These are phyloP conservation scores for Andrena bicolor DNA, from an alignment of 2,888 invertebrate species.

Conservation along the genomic window DNA sequence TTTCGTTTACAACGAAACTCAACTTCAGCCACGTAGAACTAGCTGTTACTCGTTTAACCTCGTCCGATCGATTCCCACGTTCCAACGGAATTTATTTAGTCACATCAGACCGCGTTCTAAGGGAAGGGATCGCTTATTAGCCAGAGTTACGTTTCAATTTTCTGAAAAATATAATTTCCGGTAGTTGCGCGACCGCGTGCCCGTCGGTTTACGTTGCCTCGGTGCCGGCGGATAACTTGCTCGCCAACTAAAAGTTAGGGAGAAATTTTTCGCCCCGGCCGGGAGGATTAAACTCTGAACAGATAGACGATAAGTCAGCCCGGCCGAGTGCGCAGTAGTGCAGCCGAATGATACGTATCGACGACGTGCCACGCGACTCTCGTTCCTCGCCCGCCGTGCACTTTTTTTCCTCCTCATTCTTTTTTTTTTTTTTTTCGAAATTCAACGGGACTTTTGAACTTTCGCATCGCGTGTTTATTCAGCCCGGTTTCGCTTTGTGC, in stretches of 20 bases:
- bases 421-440: constrained; percentile 37
- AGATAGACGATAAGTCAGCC: constrained; percentile 33
- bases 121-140: background rate
- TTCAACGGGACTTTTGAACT: constrained; percentile 42
- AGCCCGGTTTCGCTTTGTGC: constrained; percentile 26
- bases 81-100: constrained; percentile 27
- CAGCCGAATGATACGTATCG: constrained; percentile 42
- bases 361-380: constrained; percentile 39
- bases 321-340: constrained; percentile 27
- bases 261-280: constrained; percentile 27
- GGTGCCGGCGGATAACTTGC: constrained; percentile 12
- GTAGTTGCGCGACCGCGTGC: constrained; percentile 11
- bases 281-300: constrained; percentile 25
- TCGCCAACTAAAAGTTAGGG: constrained; percentile 32
- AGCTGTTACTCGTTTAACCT: background rate
- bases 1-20: background rate
- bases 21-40: constrained; percentile 1
- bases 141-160: constrained; percentile 39
- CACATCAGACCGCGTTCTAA: constrained; percentile 10
- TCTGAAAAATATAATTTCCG: constrained; percentile 44
- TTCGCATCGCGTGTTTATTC: constrained; percentile 51
- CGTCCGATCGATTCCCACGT: constrained; percentile 1
- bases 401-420: background rate
- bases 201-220: constrained; percentile 14
- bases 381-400: background rate